Conservation (phyloP, 35 echinoderm and acorn worm genomes). For the Chiridota heheva region DNA sequence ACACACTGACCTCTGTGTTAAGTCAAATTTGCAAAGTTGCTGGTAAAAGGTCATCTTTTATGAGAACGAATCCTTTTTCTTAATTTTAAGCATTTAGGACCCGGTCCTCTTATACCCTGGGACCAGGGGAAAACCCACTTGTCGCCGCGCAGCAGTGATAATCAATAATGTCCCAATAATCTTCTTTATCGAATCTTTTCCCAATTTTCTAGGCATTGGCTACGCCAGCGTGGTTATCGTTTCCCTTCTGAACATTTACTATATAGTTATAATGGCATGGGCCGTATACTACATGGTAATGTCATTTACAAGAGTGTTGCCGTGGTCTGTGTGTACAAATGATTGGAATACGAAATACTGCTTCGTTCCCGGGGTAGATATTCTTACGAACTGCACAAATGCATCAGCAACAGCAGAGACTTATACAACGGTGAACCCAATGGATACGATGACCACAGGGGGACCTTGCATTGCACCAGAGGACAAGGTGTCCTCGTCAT, state of each 20-base stretch:
- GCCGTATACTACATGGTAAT: conserved; percentile 82
- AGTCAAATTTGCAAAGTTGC: too few species aligned
- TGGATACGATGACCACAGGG: neutral
- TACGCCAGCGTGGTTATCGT: conserved; percentile 60
- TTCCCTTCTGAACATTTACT: conserved; percentile 63
- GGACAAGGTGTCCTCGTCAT: conserved; percentile 36
- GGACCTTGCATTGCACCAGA: conserved; percentile 11
- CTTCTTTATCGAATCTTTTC: too few species aligned
- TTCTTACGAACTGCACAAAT: conserved; percentile 21
- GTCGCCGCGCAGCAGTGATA: too few species aligned
- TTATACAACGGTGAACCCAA: neutral
- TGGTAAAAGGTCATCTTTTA: too few species aligned
- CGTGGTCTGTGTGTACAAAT: conserved; percentile 80
- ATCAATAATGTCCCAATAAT: too few species aligned
- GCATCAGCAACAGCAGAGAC: neutral
- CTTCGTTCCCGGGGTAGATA: conserved; percentile 38
- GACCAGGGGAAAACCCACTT: too few species aligned
- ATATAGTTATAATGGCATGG: conserved; percentile 83
- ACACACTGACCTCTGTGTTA: too few species aligned
- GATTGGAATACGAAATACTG: conserved; percentile 74
- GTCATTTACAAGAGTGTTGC: conserved; percentile 65
- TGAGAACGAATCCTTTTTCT: too few species aligned
- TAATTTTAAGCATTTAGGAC: too few species aligned
- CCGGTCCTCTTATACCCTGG: too few species aligned
- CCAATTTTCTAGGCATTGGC: conserved; percentile 69